Evolutionary conservation across 2,888 invertebrate species (phyloP).

Genomic region (Lasiommata megera): DNA sequence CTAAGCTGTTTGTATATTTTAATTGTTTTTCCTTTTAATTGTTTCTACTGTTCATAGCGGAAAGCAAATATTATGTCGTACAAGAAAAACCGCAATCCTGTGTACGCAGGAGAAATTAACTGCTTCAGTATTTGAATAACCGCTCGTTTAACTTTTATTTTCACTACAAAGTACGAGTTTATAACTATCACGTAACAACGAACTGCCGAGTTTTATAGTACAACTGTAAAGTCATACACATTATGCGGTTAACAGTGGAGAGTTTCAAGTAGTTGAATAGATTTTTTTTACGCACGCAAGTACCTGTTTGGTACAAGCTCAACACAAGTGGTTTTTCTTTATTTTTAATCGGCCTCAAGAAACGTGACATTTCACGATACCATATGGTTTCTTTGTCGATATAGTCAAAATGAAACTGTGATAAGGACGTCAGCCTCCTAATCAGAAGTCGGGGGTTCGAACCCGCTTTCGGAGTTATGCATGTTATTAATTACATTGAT

Average conservation of each 20-base stretch:
- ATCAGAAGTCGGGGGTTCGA: no score
- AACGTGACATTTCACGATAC: no score
- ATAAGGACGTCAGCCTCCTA: no score
- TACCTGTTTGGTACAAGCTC: neutral
- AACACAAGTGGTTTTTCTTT: no score
- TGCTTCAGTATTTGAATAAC: conserved; percentile 21
- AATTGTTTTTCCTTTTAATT: conserved; percentile 12
- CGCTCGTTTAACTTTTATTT: conserved; percentile 25
- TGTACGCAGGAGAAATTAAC: conserved; percentile 21
- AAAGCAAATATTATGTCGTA: conserved; percentile 24
- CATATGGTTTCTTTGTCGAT: no score
- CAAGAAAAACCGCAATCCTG: conserved; percentile 26
- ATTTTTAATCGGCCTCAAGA: no score
- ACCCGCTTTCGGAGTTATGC: no score
- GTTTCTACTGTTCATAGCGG: conserved; percentile 5
- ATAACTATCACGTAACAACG: conserved; percentile 24
- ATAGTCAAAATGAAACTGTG: no score
- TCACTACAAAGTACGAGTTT: conserved; percentile 20
- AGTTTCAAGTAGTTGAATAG: conserved; percentile 3
- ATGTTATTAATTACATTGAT: no score
- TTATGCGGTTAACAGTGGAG: conserved; percentile 4
- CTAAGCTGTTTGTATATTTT: conserved; percentile 2
- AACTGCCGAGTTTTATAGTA: conserved; percentile 14
- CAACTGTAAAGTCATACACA: conserved; percentile 9
- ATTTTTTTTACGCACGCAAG: neutral